phyloP scores from a whole-genome alignment of 2,888 invertebrate species.

The Baccha elongata region DNA sequence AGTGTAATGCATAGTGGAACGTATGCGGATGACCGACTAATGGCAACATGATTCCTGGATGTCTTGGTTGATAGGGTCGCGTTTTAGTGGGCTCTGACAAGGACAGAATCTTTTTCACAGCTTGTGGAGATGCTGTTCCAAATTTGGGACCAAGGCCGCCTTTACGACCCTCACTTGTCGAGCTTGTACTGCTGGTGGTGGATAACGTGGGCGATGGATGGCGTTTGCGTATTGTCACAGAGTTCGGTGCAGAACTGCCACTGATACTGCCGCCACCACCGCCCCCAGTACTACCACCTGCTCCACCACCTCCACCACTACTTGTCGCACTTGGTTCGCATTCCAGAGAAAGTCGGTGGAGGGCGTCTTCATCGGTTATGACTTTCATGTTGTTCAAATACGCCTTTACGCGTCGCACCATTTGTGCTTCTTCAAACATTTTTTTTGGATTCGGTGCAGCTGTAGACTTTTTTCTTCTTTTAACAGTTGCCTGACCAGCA shows the following conservation, averaged over 20 bases:
- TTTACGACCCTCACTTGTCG: slow-evolving; percentile 89
- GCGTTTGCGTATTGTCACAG: slow-evolving; percentile 86
- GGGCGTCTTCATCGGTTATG: slow-evolving; percentile 94
- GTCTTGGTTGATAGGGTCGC: slow-evolving; percentile 92
- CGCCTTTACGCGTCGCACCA: slow-evolving; percentile 98
- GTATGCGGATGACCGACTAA: slow-evolving; percentile 82
- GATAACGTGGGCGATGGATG: slow-evolving; percentile 97
- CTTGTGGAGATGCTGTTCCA: slow-evolving; percentile 96
- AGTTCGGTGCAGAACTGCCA: slow-evolving; percentile 83
- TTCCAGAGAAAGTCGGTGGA: slow-evolving; percentile 94
- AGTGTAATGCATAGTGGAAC: slow-evolving; percentile 75
- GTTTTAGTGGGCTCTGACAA: slow-evolving; percentile 94
- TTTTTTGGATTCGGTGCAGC: slow-evolving; percentile 97
- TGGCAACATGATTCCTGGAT: slow-evolving; percentile 85
- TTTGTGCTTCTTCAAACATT: slow-evolving; percentile 99
- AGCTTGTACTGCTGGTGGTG: slow-evolving; percentile 95
- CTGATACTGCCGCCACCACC: slow-evolving; percentile 84
- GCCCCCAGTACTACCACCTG: slow-evolving; percentile 77
- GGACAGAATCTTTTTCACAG: slow-evolving; percentile 96
- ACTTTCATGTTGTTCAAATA: slow-evolving; percentile 94
- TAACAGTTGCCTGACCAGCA: slow-evolving; percentile 91
- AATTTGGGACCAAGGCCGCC: slow-evolving; percentile 85
- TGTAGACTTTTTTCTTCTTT: slow-evolving; percentile 93
- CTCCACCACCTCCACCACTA: slow-evolving; percentile 76
- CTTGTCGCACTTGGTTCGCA: slow-evolving; percentile 87